These are phyloP conservation scores for Pangasianodon hypophthalmus DNA, from an alignment of 2,113 vertebrate species.

Conservation along the genomic window DNA sequence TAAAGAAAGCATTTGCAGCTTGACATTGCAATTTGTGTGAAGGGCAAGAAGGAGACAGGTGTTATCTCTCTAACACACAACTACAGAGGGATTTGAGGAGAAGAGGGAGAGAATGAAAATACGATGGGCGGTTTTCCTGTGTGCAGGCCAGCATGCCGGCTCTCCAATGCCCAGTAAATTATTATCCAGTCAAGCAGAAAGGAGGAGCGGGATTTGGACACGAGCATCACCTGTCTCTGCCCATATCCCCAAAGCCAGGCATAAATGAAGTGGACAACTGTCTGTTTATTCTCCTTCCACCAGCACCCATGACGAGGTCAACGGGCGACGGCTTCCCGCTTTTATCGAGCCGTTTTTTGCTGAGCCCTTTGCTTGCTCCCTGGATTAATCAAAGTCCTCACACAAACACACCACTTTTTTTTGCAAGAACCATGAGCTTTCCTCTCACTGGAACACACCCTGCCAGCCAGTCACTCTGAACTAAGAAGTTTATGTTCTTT, in stretches of 20 bases:
- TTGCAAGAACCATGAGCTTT: neutral
- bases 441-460: neutral
- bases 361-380: slow-evolving; percentile 41
- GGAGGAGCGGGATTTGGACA: slow-evolving; percentile 70
- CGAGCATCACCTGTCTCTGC: slow-evolving; percentile 66
- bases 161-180: slow-evolving; percentile 75
- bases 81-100: slow-evolving; percentile 24
- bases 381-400: slow-evolving; percentile 53
- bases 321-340: neutral
- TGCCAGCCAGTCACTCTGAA: neutral
- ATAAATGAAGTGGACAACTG: slow-evolving; percentile 59
- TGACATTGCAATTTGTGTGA: slow-evolving; percentile 16
- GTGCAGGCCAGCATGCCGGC: slow-evolving; percentile 69
- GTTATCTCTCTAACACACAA: slow-evolving; percentile 43
- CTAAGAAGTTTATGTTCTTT: too few species aligned
- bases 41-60: slow-evolving; percentile 25
- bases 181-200: slow-evolving; percentile 77
- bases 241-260: slow-evolving; percentile 55
- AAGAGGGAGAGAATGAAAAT: slow-evolving; percentile 50
- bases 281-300: slow-evolving; percentile 53
- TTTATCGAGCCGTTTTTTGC: slow-evolving; percentile 42
- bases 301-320: slow-evolving; percentile 19
- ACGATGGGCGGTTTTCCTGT: slow-evolving; percentile 69
- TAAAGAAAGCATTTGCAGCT: neutral
- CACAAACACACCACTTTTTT: slow-evolving; percentile 6